Evolutionary conservation across 2,797 vertebrate species (phyloP), one percentile per base, ranked within the genome.

Genomic region (Ceryle rudis): DNA sequence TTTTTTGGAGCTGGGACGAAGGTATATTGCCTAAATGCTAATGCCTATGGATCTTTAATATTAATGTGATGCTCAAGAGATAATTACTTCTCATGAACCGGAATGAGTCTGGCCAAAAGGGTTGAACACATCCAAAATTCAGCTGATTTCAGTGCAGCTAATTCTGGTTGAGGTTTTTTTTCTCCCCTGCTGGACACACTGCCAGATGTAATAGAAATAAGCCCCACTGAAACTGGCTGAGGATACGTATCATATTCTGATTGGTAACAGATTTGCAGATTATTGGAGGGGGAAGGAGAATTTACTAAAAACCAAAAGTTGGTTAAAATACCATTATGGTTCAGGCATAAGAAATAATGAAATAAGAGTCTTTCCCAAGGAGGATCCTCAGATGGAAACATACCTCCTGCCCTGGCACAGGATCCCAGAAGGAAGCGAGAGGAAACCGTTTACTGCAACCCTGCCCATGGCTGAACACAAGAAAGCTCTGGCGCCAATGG

Each of bases 121-220:
- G 67, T 44, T 96, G 95, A 94, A 89, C 74, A 44, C 71, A 89
- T 96, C 92, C 95, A 94, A 96, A 95, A 93, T 92, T 78, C 65
- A 96, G 81, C 83, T 90, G 90, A 95, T 94, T 95, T 95, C 89
- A 96, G 87, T 81, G 87, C 75, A 91, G 82, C 89, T 96, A 93
- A 95, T 96, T 95, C 85, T 95, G 54, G 67, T 62, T 65, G 78
- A 94, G 84, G 6, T 35, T 84, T 93, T 58, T 87, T 28, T 72
- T 87, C 17, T 9, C 23, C 70, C 37, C 31, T 10, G 3, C 70
- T 74, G 90, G 90, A 97, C 83, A 95, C 49, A 55, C 39, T 94
- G 95, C 96, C 97, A 97, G 94, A 95, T 94, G 92, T 85, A 97
- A 97, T 87, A 95, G 94, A 95, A 97, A 93, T 71, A 95, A 96